Evolutionary conservation across 2,888 invertebrate genomes (phyloP), one percentile per base, ranked within the genome.

Genomic region (Thumatha senex): DNA sequence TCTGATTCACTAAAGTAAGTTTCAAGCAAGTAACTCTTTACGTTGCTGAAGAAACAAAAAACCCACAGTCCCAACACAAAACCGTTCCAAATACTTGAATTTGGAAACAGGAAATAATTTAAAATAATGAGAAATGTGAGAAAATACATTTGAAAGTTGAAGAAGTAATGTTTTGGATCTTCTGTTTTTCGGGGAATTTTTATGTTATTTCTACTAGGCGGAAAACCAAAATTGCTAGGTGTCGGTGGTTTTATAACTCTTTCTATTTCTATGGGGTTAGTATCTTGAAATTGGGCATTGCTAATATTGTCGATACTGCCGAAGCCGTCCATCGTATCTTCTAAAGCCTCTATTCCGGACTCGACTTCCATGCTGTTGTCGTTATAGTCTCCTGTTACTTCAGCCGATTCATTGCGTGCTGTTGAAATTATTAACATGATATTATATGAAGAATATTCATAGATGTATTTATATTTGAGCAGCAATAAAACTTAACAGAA

Each of bases 311-410:
- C 74, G n/a, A 79, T 70, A 41, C 80, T 83, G 1, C 79, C 81
- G 35, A 82, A 84, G 0, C 74, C 82, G 34, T 90, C 89, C 46
- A 89, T 72, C 9, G 73, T 82, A 38, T 92, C 92, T 72, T 93
- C 92, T 13, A 90, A 63, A 0, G 92, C 92, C 64, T 92, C 92
- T 12, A 92, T 75, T 5, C 92, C 92, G 0, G 92, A 92, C 71
- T 92, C 92, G 0, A 92, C 91, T 53, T 92, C 92, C 68, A 77
- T 52, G 46, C 76, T 76, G 48, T 55, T 76, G 48, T 88, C 87
- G 54, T 72, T 77, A 2, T 70, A 64, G 29, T 86, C 85, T 57
- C 68, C 76, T 35, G 72, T 70, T 38, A 73, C 49, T 54, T 88
- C 88, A 33, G 65, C 63, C 12, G 81, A 72, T 49, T 84, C 85